Percentiles rank a stretch among this genome's conserved stretches.
phyloP scores from a whole-genome alignment of 23 tunicate species.

The Oikopleura dioica region DNA sequence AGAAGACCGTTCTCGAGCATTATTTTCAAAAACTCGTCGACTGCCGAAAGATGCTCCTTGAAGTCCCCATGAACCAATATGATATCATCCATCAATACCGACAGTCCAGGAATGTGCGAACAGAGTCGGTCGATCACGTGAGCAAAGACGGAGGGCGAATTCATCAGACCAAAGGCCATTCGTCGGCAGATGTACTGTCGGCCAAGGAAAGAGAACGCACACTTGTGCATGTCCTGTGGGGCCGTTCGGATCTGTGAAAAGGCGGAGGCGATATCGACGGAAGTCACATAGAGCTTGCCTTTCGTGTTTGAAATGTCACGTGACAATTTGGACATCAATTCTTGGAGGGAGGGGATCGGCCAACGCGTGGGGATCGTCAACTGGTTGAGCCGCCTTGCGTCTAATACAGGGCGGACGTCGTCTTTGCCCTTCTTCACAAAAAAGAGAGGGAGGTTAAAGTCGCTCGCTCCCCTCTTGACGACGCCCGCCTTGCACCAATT shows the following conservation, averaged over 20 bases:
- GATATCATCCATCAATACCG: background rate
- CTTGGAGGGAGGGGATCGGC: background rate
- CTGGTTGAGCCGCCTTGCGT: background rate
- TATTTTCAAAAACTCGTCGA: background rate
- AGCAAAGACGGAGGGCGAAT: background rate
- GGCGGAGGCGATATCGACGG: background rate
- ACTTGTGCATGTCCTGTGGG: background rate
- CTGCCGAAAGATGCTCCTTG: background rate
- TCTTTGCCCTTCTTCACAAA: background rate
- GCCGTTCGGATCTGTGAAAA: background rate
- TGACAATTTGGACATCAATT: background rate
- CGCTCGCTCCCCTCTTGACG: background rate
- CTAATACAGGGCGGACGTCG: background rate
- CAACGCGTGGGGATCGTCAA: background rate
- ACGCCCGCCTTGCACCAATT: background rate
- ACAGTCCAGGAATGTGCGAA: background rate
- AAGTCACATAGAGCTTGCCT: background rate
- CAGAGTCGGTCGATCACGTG: no score
- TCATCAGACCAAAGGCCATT: background rate
- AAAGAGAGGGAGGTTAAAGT: background rate
- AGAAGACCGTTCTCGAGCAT: background rate
- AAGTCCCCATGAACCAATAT: background rate
- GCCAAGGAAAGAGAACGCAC: background rate
- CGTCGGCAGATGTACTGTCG: background rate
- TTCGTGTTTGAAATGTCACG: background rate